Conservation (phyloP, 2,797 vertebrate genomes). For the Sebastes elongatus region DNA sequence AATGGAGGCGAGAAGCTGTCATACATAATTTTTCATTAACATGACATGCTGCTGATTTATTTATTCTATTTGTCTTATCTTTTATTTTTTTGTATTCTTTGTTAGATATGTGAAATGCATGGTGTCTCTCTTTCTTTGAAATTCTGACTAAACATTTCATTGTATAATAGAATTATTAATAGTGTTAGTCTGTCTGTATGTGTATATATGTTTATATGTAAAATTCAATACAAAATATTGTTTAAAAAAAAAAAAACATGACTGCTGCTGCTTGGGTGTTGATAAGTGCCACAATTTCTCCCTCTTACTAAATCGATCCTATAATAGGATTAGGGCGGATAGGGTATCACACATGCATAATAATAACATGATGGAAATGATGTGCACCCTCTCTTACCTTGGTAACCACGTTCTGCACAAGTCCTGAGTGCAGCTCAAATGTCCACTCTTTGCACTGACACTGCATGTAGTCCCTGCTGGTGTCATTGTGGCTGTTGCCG, state of each 20-base stretch:
- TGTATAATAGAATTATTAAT: no score
- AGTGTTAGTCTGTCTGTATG: no score
- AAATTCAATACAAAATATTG: no score
- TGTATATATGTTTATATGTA: no score
- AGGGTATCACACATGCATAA: conserved; percentile 2
- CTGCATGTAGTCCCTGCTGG: conserved; percentile 32
- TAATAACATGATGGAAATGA: conserved; percentile 20
- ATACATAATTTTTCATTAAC: background rate
- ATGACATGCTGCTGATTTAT: background rate
- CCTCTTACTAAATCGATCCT: conserved; percentile 1
- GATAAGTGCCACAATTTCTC: background rate
- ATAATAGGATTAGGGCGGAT: background rate
- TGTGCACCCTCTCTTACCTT: conserved; percentile 84
- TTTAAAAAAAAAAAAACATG: no score
- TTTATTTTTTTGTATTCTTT: no score
- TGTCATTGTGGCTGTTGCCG: conserved; percentile 51
- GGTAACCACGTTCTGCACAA: conserved; percentile 92
- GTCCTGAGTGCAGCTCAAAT: conserved; percentile 89
- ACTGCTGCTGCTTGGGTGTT: background rate
- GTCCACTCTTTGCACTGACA: conserved; percentile 86
- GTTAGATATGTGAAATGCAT: no score
- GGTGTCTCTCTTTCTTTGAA: no score
- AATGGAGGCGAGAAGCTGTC: conserved; percentile 21
- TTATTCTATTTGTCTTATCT: no score
- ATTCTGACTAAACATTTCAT: no score